phyloP scores from a whole-genome alignment of 2,888 invertebrate species.

The Corbicula japonica region DNA sequence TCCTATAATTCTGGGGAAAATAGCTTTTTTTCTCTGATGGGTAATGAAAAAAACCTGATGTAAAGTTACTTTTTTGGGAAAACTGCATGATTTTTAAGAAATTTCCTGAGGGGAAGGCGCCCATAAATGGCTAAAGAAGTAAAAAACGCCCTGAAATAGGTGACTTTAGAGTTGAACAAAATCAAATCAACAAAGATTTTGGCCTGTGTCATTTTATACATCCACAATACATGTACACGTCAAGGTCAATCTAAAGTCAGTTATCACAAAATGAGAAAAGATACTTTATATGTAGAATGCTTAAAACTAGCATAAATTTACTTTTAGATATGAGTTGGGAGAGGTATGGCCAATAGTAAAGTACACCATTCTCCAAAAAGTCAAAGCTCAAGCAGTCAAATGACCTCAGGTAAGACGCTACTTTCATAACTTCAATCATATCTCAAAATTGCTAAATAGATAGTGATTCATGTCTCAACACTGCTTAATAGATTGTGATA shows the following conservation, averaged over 20 bases:
- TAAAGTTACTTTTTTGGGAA: too few species aligned
- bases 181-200: neutral
- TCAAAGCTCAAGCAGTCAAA: conserved; percentile 13
- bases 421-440: too few species aligned
- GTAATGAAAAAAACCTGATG: too few species aligned
- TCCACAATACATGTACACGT: neutral
- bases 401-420: conserved; percentile 21
- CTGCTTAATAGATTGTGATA: neutral
- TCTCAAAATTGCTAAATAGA: neutral
- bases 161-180: neutral
- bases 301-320: neutral
- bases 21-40: too few species aligned
- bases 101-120: too few species aligned
- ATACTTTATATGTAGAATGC: neutral
- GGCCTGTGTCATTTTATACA: neutral
- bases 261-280: neutral
- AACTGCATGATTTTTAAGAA: too few species aligned
- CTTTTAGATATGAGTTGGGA: neutral
- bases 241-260: neutral
- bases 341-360: conserved; percentile 50
- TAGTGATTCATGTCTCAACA: neutral
- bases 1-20: too few species aligned
- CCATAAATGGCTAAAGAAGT: too few species aligned
- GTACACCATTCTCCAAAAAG: conserved; percentile 44
- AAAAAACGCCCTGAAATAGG: too few species aligned